A percentile compares a stretch with the other conserved stretches of the same genome.
phyloP scores from a whole-genome alignment of 1,140 invertebrate genomes.

The Brachystomella parvula region DNA sequence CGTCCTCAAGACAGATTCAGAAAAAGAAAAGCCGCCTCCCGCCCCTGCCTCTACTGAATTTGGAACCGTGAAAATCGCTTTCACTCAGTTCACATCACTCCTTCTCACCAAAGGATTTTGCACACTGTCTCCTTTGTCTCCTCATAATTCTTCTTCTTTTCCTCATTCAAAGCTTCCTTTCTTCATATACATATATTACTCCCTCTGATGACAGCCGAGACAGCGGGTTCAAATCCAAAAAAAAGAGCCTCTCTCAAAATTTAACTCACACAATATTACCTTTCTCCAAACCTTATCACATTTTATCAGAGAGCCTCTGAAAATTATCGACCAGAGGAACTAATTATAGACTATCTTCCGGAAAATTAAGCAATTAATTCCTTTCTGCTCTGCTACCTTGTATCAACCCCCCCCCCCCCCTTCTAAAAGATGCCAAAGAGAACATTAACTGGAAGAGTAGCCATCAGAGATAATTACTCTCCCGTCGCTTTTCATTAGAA shows the following conservation, averaged over 20 bases:
- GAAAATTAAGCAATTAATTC: neutral
- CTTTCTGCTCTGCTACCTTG: neutral
- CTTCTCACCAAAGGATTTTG: too few species aligned
- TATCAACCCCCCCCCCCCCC: too few species aligned
- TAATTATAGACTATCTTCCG: neutral
- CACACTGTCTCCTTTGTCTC: neutral
- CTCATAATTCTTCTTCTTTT: neutral
- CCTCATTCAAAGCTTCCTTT: neutral
- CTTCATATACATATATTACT: neutral
- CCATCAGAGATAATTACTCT: too few species aligned
- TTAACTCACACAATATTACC: neutral
- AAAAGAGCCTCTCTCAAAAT: neutral
- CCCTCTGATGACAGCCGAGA: neutral
- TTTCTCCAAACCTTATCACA: neutral
- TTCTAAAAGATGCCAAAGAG: too few species aligned
- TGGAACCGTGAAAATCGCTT: neutral
- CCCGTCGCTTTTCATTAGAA: too few species aligned
- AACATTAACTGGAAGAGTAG: too few species aligned
- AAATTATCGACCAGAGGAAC: neutral
- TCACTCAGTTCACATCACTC: neutral
- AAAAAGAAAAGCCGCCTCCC: too few species aligned
- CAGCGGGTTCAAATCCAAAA: neutral
- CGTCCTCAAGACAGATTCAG: neutral
- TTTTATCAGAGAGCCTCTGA: neutral
- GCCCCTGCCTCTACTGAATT: too few species aligned